Evolutionary conservation across 2,888 invertebrate species (phyloP), one percentile per base, ranked within the genome.

Genomic region (Troides aeacus): DNA sequence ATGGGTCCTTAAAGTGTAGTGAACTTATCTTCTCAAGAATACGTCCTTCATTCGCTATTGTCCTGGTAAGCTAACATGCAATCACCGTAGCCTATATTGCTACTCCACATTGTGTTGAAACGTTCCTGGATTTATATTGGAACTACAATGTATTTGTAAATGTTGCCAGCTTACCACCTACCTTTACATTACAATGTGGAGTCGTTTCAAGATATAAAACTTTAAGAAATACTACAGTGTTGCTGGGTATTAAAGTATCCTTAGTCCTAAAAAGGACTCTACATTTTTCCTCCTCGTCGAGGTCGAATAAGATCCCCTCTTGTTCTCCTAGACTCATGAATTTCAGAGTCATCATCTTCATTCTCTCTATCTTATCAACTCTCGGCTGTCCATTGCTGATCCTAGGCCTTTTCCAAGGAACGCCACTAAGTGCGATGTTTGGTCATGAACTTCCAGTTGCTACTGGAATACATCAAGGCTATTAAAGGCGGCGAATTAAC

Each of bases 131-230:
- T 46, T 66, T 66, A 46, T 60, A 66, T 60, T 66, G 60, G 24
- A 23, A 30, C 50, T 50, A 60, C 66, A 66, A 66, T 66, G 66
- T 66, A 30, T 59, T 30, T 8, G 58, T 57, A 64, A 64, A 21
- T 58, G 18, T 62, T 58, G 23, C 12, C 23, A 58, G 23, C 57
- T 18, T 12, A 36, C 60, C 23, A 36, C 53, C 61, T 30, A 30
- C 60, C 39, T 36, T 66, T 36, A 66, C 56, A 61, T 36, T 61
- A 66, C 61, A 66, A 66, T 61, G 66, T 46, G 46, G 17, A 17
- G 53, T 53, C 21, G 21, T 61, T 21, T 53, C n/a, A 61, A 61
- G 61, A 61, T 21, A 61, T 63, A 66, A 66, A 64, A 64, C 39
- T 69, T 64, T 64, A 61, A 18, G 50, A 24, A 36, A 8, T 23